Conservation (phyloP, 1,140 invertebrate species). For the Cecropterus lyciades region DNA sequence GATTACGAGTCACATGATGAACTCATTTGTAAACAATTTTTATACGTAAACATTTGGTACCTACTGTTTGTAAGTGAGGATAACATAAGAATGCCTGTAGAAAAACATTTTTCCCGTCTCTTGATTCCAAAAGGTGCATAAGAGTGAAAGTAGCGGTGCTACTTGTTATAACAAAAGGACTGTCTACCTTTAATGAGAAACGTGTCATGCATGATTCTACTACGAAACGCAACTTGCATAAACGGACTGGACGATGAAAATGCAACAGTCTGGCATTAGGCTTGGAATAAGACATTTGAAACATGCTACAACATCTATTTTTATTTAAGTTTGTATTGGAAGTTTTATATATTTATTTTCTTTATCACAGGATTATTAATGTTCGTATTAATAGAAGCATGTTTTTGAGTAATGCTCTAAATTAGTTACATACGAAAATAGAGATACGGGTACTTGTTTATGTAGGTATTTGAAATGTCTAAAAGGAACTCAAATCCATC, state of each 20-base stretch:
- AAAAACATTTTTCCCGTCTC: not conserved
- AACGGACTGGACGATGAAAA: not conserved
- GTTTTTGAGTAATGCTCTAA: too few relatives aligned
- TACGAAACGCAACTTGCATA: constrained; percentile 16
- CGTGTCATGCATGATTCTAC: constrained; percentile 16
- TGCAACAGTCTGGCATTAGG: not conserved
- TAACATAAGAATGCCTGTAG: too few relatives aligned
- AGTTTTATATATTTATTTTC: too few relatives aligned
- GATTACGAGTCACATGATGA: too few relatives aligned
- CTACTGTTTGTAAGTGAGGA: not conserved
- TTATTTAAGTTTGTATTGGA: too few relatives aligned
- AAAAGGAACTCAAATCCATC: not conserved
- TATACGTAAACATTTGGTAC: not conserved
- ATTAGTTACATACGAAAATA: too few relatives aligned
- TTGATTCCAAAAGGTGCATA: not conserved
- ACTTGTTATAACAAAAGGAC: constrained; percentile 13
- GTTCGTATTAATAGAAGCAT: too few relatives aligned
- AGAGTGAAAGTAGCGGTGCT: constrained; percentile 13
- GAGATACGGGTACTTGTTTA: too few relatives aligned
- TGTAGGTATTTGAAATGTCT: too few relatives aligned
- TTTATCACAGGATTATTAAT: too few relatives aligned
- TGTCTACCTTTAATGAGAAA: constrained; percentile 23
- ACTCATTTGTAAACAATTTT: too few relatives aligned
- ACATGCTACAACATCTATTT: too few relatives aligned
- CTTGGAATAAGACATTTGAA: not conserved